Evolutionary conservation across 2,888 invertebrate species (phyloP).

Genomic region (Leptopilina drosophilae): DNA sequence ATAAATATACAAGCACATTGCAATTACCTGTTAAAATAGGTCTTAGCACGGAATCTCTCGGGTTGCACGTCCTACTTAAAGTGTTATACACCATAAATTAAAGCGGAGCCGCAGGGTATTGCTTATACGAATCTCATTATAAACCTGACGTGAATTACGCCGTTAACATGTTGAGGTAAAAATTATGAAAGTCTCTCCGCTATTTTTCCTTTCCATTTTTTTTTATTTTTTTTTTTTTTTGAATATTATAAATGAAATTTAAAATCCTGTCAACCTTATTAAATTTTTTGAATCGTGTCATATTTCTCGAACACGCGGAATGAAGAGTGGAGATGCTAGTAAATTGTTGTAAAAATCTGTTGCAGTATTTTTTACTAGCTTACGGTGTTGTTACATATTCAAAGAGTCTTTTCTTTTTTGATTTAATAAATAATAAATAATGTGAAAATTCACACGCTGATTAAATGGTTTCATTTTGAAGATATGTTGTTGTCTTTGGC

Average conservation of each 20-base stretch:
- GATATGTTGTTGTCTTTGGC: background rate
- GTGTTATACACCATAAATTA: slow-evolving; percentile 39
- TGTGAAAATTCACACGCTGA: background rate
- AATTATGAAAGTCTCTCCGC: slow-evolving; percentile 23
- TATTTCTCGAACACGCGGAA: background rate
- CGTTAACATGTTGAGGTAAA: slow-evolving; percentile 33
- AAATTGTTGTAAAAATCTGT: background rate
- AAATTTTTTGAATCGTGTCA: background rate
- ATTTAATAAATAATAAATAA: too few species aligned
- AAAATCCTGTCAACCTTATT: slow-evolving; percentile 2
- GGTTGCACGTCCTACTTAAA: slow-evolving; percentile 41
- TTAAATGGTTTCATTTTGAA: slow-evolving; percentile 22
- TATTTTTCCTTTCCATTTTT: too few species aligned
- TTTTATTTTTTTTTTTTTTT: background rate
- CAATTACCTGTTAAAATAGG: slow-evolving; percentile 40
- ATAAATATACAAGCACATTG: slow-evolving; percentile 40
- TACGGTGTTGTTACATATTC: too few species aligned
- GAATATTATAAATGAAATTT: slow-evolving; percentile 24
- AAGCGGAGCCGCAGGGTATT: slow-evolving; percentile 40
- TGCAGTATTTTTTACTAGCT: background rate
- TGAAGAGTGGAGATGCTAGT: too few species aligned
- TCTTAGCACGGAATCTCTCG: slow-evolving; percentile 40
- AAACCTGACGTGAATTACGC: slow-evolving; percentile 34
- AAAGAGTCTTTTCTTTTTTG: too few species aligned
- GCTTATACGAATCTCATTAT: slow-evolving; percentile 40